Evolutionary conservation across 1,140 invertebrate genomes (phyloP).

Genomic region (Chionoecetes opilio): DNA sequence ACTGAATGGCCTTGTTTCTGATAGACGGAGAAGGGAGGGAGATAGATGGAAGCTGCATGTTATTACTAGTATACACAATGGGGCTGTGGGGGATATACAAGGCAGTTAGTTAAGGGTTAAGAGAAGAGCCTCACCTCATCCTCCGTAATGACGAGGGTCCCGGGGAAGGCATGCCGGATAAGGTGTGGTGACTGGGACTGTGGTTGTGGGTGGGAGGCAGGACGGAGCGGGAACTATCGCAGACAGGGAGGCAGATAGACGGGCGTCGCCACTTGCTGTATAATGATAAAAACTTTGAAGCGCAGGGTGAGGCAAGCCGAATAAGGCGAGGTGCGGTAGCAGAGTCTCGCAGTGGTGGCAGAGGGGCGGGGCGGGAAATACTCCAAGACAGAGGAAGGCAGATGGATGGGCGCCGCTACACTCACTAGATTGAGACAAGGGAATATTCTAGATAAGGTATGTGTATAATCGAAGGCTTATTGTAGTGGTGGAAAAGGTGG

Average conservation of each 20-base stretch:
- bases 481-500: not conserved
- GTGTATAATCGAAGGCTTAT: no score
- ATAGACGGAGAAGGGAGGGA: not conserved
- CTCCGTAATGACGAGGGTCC: not conserved
- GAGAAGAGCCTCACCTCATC: not conserved
- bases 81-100: no score
- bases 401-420: not conserved
- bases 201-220: not conserved
- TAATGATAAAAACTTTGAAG: not conserved
- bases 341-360: not conserved
- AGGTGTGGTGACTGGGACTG: not conserved
- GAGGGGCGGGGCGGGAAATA: not conserved
- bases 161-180: not conserved
- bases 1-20: not conserved
- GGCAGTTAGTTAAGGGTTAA: not conserved
- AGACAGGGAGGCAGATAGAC: not conserved
- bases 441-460: not conserved
- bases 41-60: not conserved
- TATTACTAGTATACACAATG: not conserved
- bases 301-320: not conserved
- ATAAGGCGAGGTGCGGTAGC: constrained; percentile 11
- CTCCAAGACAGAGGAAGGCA: not conserved
- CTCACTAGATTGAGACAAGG: not conserved
- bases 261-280: not conserved
- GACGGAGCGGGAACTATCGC: not conserved